These are phyloP conservation scores for Macaca nemestrina DNA, from an alignment of 2,113 vertebrate genomes.

Conservation along the genomic window DNA sequence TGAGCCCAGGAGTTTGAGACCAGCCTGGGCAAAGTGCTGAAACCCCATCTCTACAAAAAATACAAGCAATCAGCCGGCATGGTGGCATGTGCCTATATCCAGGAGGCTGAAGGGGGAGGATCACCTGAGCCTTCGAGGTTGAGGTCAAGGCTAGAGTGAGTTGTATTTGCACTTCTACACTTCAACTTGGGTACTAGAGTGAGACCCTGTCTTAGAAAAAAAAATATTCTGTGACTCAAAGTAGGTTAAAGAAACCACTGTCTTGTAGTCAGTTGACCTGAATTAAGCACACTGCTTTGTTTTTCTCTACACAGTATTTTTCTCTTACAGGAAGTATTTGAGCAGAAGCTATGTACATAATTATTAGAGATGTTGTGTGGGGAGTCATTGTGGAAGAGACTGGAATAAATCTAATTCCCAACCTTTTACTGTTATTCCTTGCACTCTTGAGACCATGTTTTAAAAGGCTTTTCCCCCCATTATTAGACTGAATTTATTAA, in stretches of 20 bases:
- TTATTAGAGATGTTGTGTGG: background rate
- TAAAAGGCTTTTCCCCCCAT: background rate
- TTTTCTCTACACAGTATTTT: background rate
- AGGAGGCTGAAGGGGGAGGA: background rate
- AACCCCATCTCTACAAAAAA: background rate
- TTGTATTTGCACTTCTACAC: background rate
- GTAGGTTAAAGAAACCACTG: background rate
- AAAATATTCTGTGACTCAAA: background rate
- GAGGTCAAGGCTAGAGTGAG: background rate
- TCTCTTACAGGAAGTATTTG: background rate
- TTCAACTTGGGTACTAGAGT: background rate
- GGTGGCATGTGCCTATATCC: background rate
- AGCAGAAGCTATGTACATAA: background rate
- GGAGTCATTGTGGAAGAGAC: background rate
- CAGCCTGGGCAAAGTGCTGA: background rate
- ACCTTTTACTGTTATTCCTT: background rate
- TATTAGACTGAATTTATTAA: constrained; percentile 26
- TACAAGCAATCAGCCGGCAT: background rate
- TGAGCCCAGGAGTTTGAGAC: background rate
- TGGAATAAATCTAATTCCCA: background rate
- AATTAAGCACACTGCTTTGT: background rate
- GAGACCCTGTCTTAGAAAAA: background rate
- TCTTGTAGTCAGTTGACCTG: background rate
- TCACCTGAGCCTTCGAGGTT: background rate
- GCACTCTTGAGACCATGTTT: background rate